Evolutionary conservation across 2,797 vertebrate genomes (phyloP).

Genomic region (Myotis findleyi): DNA sequence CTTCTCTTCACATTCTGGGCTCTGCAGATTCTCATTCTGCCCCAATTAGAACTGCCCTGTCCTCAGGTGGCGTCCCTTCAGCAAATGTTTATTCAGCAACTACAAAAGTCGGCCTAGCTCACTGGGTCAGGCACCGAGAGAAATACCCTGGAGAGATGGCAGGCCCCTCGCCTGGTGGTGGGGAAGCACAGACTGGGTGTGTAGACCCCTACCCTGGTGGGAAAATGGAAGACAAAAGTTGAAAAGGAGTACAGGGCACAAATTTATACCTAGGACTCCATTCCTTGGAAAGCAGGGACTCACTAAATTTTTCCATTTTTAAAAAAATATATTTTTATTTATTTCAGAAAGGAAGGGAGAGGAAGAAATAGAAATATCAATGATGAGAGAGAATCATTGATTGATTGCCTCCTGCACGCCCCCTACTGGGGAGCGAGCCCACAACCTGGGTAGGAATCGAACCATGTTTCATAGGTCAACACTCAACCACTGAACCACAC

Average conservation of each 20-base stretch:
- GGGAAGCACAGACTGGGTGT: background rate
- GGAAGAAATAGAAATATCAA: no score
- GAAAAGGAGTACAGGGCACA: background rate
- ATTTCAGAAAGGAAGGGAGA: no score
- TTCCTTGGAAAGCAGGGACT: background rate
- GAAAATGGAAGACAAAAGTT: background rate
- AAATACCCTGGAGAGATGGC: background rate
- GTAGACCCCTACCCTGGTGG: background rate
- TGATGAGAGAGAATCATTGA: no score
- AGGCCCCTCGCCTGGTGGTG: background rate
- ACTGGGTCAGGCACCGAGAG: background rate
- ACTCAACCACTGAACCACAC: no score
- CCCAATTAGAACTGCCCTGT: background rate
- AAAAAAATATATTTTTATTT: no score
- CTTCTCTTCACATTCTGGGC: background rate
- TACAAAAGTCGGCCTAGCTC: background rate
- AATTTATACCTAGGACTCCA: background rate
- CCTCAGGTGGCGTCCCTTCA: constrained; percentile 3
- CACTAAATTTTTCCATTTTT: background rate
- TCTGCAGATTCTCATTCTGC: background rate
- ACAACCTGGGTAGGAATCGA: no score
- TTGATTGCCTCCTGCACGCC: no score
- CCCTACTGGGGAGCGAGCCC: no score
- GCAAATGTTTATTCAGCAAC: background rate
- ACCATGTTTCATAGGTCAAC: no score